Evolutionary conservation across 2,888 invertebrate genomes (phyloP), one percentile per base, ranked within the genome.

Genomic region (Hesperia comma): DNA sequence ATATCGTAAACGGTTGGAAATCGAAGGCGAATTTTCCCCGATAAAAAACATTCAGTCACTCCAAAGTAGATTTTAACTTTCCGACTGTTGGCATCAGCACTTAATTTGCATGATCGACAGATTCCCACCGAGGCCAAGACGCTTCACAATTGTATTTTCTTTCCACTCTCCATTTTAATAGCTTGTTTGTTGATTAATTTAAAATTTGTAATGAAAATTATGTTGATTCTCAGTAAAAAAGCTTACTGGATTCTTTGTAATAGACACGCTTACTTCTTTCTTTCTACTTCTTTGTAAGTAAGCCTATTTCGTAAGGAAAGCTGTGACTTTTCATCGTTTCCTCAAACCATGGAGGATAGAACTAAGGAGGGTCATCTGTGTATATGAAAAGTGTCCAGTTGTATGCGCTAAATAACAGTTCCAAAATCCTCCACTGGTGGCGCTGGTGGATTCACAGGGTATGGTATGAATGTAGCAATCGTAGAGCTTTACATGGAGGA

Each of bases 91-190:
- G 37, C n/a, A 49, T 33, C 37, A 51, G n/a, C 61, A 61, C 61
- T 61, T 26, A 41, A 40, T 41, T 53, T 49, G 40, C 53, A 53
- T 21, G 26, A 53, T 46, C 60, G 60, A 41, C 53, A 53, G 37
- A 61, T 51, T 61, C 53, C 15, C 46, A 6, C 17, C 33, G 56
- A 63, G 63, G 51, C 49, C 49, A 51, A 63, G 63, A 63, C 56
- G 40, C 51, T 63, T 51, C 57, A 51, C 37, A 19, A 26, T 57
- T 63, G 49, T 40, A 57, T 57, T 63, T 57, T 57, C 56, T 57
- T 57, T 57, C 63, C 21, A 21, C 63, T 56, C 56, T 14, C 49
- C 14, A 15, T 63, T 37, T 57, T 46, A 63, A 51, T 40, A 56
- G 49, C 49, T 57, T 56, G 49, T 56, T 63, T 63, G 49, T 41